These are phyloP conservation scores for Oscheius onirici DNA, from an alignment of 2,888 invertebrate genomes.

Conservation along the genomic window DNA sequence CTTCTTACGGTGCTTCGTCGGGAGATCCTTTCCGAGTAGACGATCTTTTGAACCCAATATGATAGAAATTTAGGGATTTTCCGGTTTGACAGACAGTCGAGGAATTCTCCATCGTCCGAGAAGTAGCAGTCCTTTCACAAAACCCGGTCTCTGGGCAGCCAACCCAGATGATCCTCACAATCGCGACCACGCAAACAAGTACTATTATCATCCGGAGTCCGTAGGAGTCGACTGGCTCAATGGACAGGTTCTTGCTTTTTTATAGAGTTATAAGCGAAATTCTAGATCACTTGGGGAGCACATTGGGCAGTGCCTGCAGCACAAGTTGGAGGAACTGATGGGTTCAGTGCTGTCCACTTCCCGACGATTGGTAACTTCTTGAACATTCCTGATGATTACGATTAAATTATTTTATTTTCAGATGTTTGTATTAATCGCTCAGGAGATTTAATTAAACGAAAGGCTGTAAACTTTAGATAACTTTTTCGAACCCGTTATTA, in stretches of 20 bases:
- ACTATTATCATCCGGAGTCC: conserved; percentile 58
- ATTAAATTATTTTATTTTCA: conserved; percentile 36
- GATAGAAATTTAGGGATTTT: conserved; percentile 33
- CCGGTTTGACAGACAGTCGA: conserved; percentile 48
- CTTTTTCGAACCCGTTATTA: too few relatives aligned
- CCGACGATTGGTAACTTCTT: conserved; percentile 63
- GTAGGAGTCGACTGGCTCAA: conserved; percentile 63
- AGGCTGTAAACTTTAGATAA: too few relatives aligned
- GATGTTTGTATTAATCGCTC: too few relatives aligned
- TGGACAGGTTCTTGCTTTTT: conserved; percentile 47
- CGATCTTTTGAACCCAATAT: background rate
- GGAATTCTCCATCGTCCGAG: conserved; percentile 50
- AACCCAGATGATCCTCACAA: conserved; percentile 67
- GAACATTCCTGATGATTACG: conserved; percentile 67
- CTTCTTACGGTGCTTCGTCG: conserved; percentile 24
- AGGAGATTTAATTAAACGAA: too few relatives aligned
- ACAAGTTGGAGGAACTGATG: conserved; percentile 63
- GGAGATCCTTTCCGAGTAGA: conserved; percentile 29
- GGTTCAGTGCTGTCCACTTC: conserved; percentile 61
- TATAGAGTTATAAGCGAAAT: background rate
- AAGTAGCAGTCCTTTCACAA: conserved; percentile 53
- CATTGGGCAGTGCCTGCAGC: conserved; percentile 67
- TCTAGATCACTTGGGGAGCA: conserved; percentile 47
- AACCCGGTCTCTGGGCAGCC: conserved; percentile 62
- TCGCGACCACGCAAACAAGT: conserved; percentile 65